These are phyloP conservation scores for Taurulus bubalis DNA, from an alignment of 2,113 vertebrate species.

Conservation along the genomic window DNA sequence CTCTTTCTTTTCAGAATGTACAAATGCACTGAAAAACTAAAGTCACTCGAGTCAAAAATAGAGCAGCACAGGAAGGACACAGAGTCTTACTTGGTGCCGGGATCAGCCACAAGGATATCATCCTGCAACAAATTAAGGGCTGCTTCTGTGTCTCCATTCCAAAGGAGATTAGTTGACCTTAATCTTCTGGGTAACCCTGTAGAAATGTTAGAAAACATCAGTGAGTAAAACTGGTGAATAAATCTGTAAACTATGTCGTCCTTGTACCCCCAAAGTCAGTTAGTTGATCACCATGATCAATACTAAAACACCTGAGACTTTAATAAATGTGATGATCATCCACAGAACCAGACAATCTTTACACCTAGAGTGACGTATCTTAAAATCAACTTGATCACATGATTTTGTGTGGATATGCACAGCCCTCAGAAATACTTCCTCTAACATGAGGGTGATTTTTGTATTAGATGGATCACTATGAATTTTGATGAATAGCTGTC, in stretches of 20 bases:
- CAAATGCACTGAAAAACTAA: neutral
- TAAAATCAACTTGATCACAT: neutral
- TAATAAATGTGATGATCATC: neutral
- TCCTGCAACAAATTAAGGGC: conserved; percentile 88
- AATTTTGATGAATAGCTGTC: neutral
- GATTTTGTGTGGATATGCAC: neutral
- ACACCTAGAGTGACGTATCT: too few species aligned
- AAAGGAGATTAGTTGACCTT: conserved; percentile 89
- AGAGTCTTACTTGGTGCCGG: conserved; percentile 88
- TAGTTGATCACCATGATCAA: neutral
- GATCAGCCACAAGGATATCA: conserved; percentile 90
- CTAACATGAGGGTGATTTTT: neutral
- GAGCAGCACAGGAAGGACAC: neutral
- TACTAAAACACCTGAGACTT: neutral
- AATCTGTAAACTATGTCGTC: neutral
- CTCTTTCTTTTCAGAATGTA: neutral
- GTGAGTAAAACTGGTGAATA: neutral
- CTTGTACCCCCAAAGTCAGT: neutral
- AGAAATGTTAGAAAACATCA: conserved; percentile 25
- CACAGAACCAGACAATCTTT: too few species aligned
- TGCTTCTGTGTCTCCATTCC: conserved; percentile 87
- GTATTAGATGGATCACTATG: neutral
- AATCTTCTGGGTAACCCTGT: conserved; percentile 90
- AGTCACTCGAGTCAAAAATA: conserved; percentile 3
- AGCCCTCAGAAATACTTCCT: neutral